phyloP scores from a whole-genome alignment of 2,888 invertebrate genomes.

The Andricus quercusramuli region DNA sequence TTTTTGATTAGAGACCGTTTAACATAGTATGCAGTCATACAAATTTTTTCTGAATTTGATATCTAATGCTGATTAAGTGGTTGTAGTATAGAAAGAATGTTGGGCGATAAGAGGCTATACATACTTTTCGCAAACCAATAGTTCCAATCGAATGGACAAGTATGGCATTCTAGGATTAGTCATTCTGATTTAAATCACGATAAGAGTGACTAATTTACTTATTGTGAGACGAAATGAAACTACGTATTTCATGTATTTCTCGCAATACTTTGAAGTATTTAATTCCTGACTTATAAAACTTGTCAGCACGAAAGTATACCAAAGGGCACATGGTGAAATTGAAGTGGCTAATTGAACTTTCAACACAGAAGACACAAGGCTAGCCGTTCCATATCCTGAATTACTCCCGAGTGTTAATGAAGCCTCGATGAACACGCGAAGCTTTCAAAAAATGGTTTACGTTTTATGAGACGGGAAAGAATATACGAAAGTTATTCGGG shows the following conservation, averaged over 20 bases:
- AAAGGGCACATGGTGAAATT: neutral
- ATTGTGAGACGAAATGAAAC: too few species aligned
- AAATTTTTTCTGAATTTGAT: neutral
- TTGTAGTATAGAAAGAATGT: slow-evolving; percentile 13
- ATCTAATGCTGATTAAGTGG: neutral
- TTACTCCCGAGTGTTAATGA: neutral
- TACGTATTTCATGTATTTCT: neutral
- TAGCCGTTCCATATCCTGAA: neutral
- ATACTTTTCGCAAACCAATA: neutral
- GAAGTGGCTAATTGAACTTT: neutral
- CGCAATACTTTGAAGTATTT: neutral
- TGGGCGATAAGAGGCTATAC: slow-evolving; percentile 10
- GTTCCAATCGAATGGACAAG: neutral
- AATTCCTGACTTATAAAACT: neutral
- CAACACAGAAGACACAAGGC: neutral
- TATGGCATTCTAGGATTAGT: slow-evolving; percentile 18
- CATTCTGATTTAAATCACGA: slow-evolving; percentile 24
- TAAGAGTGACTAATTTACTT: neutral
- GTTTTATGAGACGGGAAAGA: neutral
- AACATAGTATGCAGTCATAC: neutral
- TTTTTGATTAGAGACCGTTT: neutral
- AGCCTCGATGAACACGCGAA: neutral
- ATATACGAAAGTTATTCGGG: slow-evolving; percentile 22
- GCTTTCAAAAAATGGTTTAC: neutral
- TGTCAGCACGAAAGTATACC: neutral